Percentiles rank a stretch among this genome's conserved stretches.
Conservation (phyloP, 2,888 invertebrate species). For the Drosophila bunnanda region DNA sequence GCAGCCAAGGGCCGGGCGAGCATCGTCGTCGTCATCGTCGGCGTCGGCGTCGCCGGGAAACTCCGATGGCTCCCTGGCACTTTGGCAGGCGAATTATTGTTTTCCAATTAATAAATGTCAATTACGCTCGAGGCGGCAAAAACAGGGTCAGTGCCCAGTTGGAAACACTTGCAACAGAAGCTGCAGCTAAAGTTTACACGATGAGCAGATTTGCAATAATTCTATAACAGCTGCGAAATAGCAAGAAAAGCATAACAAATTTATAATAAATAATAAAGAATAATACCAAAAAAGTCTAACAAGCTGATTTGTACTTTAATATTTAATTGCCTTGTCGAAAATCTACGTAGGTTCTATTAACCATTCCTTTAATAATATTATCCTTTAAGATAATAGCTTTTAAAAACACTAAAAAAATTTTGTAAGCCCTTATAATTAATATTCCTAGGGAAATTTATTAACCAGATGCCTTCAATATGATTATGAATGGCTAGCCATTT, state of each 20-base stretch:
- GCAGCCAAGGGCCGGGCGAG: constrained; percentile 41
- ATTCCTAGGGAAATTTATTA: constrained; percentile 7
- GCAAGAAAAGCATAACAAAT: background rate
- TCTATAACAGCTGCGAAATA: background rate
- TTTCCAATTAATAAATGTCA: constrained; percentile 81
- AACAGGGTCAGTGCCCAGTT: constrained; percentile 38
- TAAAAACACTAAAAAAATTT: background rate
- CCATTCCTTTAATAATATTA: no score
- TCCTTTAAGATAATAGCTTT: no score
- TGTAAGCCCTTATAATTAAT: background rate
- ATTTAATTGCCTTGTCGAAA: background rate
- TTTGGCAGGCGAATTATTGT: constrained; percentile 72
- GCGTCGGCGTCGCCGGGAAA: constrained; percentile 2
- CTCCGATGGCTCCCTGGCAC: constrained; percentile 54
- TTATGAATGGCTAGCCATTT: constrained; percentile 13
- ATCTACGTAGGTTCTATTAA: background rate
- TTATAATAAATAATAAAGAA: no score
- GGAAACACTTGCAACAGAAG: constrained; percentile 14
- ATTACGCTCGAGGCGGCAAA: constrained; percentile 67
- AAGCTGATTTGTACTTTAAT: background rate
- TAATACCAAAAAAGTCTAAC: background rate
- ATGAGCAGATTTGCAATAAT: background rate
- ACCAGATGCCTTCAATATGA: background rate
- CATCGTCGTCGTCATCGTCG: constrained; percentile 7
- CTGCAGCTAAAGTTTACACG: constrained; percentile 19